Conservation (phyloP, 1,140 invertebrate genomes). For the Eubasilissa regina region DNA sequence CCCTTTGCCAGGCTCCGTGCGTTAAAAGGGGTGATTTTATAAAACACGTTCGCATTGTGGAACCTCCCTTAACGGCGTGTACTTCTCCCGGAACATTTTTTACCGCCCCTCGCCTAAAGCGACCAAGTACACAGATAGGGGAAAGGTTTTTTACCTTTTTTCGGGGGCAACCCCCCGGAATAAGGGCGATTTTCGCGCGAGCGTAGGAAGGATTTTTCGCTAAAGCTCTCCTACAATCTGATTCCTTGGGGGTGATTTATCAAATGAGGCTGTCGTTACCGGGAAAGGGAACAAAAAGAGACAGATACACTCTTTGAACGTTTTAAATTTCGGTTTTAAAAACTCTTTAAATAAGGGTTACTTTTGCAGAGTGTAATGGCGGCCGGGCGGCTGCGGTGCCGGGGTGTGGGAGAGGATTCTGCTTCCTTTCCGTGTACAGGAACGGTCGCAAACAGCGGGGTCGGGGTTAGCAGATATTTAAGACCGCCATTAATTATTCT, state of each 20-base stretch:
- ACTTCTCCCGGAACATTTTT: constrained; percentile 51
- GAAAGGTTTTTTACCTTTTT: constrained; percentile 29
- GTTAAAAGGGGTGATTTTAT: constrained; percentile 58
- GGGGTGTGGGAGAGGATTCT: constrained; percentile 22
- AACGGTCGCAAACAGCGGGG: constrained; percentile 53
- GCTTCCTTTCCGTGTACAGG: constrained; percentile 53
- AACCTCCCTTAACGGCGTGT: constrained; percentile 50
- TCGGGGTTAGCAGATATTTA: constrained; percentile 58
- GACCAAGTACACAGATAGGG: constrained; percentile 34
- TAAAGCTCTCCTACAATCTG: constrained; percentile 25
- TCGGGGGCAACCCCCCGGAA: constrained; percentile 21
- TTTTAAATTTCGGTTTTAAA: constrained; percentile 39
- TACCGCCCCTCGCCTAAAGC: constrained; percentile 34
- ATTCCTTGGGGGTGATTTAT: constrained; percentile 61
- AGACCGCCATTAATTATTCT: constrained; percentile 60
- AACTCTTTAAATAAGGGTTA: constrained; percentile 36
- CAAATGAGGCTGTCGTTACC: constrained; percentile 57
- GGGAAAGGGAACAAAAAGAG: constrained; percentile 38
- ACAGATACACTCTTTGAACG: constrained; percentile 19
- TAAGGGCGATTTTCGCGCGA: constrained; percentile 41
- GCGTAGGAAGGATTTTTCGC: constrained; percentile 10
- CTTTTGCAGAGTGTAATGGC: constrained; percentile 31
- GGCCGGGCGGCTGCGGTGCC: not conserved
- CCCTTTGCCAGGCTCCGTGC: constrained; percentile 51
- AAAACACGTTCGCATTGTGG: constrained; percentile 59